Percentiles rank a stretch among this genome's conserved stretches.
These are phyloP conservation scores for Sternotherus odoratus DNA, from an alignment of 2,797 vertebrate genomes.

Conservation along the genomic window DNA sequence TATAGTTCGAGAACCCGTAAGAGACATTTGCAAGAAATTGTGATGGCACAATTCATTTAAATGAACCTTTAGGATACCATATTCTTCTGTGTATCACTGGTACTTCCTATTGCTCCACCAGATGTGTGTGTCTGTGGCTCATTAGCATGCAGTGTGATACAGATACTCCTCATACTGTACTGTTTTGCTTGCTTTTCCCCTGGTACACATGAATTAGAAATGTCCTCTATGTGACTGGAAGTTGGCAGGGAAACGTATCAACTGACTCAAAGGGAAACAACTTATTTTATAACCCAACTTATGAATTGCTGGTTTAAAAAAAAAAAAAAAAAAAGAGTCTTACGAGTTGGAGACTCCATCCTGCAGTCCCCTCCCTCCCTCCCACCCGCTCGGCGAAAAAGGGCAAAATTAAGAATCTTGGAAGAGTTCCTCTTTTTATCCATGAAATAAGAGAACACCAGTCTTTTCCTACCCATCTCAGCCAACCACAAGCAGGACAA, in stretches of 20 bases:
- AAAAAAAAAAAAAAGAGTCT: neutral
- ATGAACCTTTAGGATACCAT: slow-evolving; percentile 31
- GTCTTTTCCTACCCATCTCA: neutral
- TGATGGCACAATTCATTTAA: neutral
- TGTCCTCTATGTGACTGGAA: slow-evolving; percentile 56
- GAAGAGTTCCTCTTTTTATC: neutral
- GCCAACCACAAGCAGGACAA: neutral
- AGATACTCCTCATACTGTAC: slow-evolving; percentile 23
- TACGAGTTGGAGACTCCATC: neutral
- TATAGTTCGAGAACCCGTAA: neutral
- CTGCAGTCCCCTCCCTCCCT: too few species aligned
- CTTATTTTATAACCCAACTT: neutral
- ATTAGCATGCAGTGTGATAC: slow-evolving; percentile 14
- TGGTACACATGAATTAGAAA: slow-evolving; percentile 54
- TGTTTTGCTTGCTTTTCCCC: slow-evolving; percentile 44
- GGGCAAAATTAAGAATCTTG: neutral
- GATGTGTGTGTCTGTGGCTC: neutral
- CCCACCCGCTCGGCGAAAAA: neutral
- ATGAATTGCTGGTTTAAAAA: slow-evolving; percentile 25
- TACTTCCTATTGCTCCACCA: rapidly evolving
- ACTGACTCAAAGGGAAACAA: slow-evolving; percentile 1
- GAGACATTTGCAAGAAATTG: neutral
- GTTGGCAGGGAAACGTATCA: neutral
- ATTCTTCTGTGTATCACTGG: rapidly evolving
- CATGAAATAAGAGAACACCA: neutral